These are phyloP conservation scores for Stictonetta naevosa DNA, from an alignment of 2,113 vertebrate genomes.

Conservation along the genomic window DNA sequence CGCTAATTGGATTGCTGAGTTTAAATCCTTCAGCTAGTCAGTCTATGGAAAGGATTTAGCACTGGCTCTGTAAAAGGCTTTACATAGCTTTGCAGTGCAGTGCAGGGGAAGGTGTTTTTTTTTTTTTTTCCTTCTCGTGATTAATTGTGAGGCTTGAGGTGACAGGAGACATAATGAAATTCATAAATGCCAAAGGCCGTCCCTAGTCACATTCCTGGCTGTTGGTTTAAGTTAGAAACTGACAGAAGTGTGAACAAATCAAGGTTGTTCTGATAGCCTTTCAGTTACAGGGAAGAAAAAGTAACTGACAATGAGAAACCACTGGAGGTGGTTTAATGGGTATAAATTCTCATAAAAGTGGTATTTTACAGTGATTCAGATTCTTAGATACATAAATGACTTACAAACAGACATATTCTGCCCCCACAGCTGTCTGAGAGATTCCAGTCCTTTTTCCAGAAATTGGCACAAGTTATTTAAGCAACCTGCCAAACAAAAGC, in stretches of 20 bases:
- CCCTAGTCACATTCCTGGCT: slow-evolving; percentile 70
- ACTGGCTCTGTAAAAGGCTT: slow-evolving; percentile 53
- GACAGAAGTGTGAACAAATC: slow-evolving; percentile 74
- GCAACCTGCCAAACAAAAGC: slow-evolving; percentile 10
- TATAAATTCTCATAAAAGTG: slow-evolving; percentile 20
- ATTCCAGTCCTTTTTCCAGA: slow-evolving; percentile 22
- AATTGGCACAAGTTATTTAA: background rate
- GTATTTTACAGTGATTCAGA: slow-evolving; percentile 10
- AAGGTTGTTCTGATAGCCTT: slow-evolving; percentile 43
- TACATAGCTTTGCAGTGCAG: slow-evolving; percentile 36
- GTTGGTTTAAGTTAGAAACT: slow-evolving; percentile 65
- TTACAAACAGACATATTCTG: background rate
- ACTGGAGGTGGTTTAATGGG: slow-evolving; percentile 40
- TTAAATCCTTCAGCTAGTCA: slow-evolving; percentile 59
- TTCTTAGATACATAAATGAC: slow-evolving; percentile 20
- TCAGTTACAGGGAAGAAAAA: slow-evolving; percentile 22
- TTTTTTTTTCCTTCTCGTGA: slow-evolving; percentile 48
- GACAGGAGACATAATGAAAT: slow-evolving; percentile 72
- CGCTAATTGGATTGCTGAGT: slow-evolving; percentile 57
- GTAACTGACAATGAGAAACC: slow-evolving; percentile 53
- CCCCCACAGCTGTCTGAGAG: background rate
- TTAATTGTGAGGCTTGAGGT: slow-evolving; percentile 70
- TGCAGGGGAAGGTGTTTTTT: background rate
- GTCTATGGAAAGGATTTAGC: slow-evolving; percentile 57
- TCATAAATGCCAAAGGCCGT: slow-evolving; percentile 70